Conservation (phyloP, 2,797 vertebrate species). For the Agapornis canus region DNA sequence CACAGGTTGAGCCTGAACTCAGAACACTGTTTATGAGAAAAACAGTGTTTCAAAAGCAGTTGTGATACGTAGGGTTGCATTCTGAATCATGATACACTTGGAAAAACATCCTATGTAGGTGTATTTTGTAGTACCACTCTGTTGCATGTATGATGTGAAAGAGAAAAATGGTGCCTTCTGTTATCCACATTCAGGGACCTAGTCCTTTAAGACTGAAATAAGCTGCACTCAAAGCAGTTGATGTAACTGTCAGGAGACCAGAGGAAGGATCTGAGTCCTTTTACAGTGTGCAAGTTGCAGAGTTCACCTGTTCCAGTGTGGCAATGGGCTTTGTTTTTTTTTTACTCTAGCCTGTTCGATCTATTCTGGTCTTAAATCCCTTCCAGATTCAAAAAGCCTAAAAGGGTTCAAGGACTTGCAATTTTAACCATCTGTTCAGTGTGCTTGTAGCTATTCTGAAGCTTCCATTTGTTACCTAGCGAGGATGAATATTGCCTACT, state of each 20-base stretch:
- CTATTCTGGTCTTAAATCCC: neutral
- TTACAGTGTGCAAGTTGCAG: accelerated
- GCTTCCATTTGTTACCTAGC: neutral
- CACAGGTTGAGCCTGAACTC: neutral
- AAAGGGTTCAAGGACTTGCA: neutral
- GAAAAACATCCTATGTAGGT: neutral
- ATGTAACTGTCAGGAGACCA: neutral
- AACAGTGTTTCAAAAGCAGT: neutral
- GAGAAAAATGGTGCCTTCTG: neutral
- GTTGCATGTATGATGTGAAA: neutral
- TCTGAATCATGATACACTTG: neutral
- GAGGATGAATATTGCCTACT: neutral
- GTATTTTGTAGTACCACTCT: neutral
- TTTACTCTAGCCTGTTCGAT: neutral
- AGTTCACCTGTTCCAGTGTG: neutral
- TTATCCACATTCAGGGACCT: neutral
- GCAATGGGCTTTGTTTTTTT: neutral
- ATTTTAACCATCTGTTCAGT: neutral
- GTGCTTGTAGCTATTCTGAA: neutral
- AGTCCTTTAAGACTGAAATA: neutral
- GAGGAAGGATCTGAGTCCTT: neutral
- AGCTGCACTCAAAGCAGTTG: accelerated
- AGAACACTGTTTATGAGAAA: neutral
- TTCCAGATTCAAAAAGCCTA: neutral
- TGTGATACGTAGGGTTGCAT: neutral